Evolutionary conservation across 2,888 invertebrate genomes (phyloP), one percentile per base, ranked within the genome.

Genomic region (Nineta flava): DNA sequence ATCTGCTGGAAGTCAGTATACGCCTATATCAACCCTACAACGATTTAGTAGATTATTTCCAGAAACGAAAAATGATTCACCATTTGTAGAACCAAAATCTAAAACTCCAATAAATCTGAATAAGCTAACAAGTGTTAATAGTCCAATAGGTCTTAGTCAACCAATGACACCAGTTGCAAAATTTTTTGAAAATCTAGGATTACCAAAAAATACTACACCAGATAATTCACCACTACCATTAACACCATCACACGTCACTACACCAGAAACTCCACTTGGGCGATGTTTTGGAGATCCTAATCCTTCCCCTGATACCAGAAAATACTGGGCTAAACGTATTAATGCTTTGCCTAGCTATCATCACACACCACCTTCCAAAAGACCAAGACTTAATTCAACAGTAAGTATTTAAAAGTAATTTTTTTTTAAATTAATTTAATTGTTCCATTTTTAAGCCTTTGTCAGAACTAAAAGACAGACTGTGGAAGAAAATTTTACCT

Each of bases 241-340:
- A 50, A 62, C 66, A 17, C 72, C 67, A 10, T 63, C 64, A 53
- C 64, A 69, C 46, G 61, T 72, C 3, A 62, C 68, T 12, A 77
- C 77, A 0, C 77, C 77, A 0, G 71, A 73, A 2, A 72, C 74
- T 9, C 76, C 77, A 0, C 70, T 73, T 50, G 76, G 75, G 2
- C 65, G 66, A 34, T 63, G 70, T 49, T 65, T 73, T 38, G 61
- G 61, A 26, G 45, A 49, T 45, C 62, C 69, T 0, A 65, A 72
- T 61, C 74, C 75, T 3, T 71, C 74, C 1, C 69, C 71, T 0
- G 60, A 62, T 9, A 66, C 73, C 2, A 64, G 71, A 50, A 76
- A 77, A 58, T 63, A 62, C 16, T 70, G 70, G 65, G 60, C 67
- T 17, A 66, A 65, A 51, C 74, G 67, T 66, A 60, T 72, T n/a